Conservation (phyloP, 2,113 vertebrate species). For the Proteles cristata region DNA sequence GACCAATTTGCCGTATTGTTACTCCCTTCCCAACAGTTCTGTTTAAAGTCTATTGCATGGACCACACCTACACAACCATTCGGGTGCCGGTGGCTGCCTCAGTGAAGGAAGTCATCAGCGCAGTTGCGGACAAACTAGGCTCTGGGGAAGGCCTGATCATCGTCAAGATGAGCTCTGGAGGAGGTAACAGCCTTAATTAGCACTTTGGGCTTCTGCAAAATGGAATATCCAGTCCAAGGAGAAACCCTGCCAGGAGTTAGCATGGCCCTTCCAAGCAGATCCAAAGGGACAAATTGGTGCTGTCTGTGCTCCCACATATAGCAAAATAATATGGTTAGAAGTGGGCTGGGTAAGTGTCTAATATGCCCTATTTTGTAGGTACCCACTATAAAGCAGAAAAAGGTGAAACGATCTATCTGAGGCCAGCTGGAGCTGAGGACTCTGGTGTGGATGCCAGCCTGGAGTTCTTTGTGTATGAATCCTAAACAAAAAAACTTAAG, state of each 20-base stretch:
- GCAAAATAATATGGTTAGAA: neutral
- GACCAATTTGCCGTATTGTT: neutral
- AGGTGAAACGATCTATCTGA: neutral
- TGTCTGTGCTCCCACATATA: neutral
- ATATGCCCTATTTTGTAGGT: neutral
- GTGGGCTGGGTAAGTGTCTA: neutral
- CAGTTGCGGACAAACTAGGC: constrained; percentile 96
- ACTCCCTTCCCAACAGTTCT: constrained; percentile 88
- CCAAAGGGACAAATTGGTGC: neutral
- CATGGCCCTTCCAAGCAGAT: neutral
- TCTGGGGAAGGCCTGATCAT: constrained; percentile 95
- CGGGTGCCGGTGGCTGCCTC: constrained; percentile 93
- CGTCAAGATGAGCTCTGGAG: constrained; percentile 95
- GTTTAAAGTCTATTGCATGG: constrained; percentile 97
- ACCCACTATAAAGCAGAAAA: neutral
- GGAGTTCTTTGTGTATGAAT: neutral
- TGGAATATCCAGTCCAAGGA: neutral
- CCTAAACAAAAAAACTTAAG: neutral
- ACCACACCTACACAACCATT: constrained; percentile 98
- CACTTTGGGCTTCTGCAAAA: neutral
- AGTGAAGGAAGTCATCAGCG: constrained; percentile 93
- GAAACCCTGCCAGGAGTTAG: neutral
- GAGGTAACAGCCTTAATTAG: constrained; percentile 89
- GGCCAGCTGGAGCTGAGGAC: neutral
- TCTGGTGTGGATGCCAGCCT: neutral